These are phyloP conservation scores for Megaceryle maxima DNA, from an alignment of 2,113 vertebrate genomes.

Conservation along the genomic window DNA sequence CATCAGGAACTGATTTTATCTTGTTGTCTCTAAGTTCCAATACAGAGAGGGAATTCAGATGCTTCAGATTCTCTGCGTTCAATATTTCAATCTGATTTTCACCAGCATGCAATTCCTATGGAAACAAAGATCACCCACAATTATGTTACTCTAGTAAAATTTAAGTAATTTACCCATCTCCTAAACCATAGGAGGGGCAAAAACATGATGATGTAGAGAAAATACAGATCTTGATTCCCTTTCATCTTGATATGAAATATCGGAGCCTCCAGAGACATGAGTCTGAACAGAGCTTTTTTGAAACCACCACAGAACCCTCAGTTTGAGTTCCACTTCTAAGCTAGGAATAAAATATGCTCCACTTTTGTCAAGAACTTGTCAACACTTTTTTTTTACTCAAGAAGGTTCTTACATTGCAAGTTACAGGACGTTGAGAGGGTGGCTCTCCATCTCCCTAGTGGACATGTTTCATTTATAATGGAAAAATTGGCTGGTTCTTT, in stretches of 20 bases:
- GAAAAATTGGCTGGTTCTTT: neutral
- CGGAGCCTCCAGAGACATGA: neutral
- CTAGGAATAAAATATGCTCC: neutral
- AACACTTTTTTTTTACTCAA: fast-evolving
- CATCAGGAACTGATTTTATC: slow-evolving; percentile 85
- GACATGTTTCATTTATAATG: neutral
- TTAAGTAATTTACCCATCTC: neutral
- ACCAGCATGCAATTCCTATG: slow-evolving; percentile 88
- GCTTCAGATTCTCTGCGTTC: slow-evolving; percentile 80
- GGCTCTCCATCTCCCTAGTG: neutral
- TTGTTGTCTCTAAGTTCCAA: slow-evolving; percentile 96
- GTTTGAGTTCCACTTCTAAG: neutral
- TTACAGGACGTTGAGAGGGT: neutral
- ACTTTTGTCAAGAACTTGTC: neutral
- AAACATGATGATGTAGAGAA: fast-evolving
- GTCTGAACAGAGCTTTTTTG: neutral
- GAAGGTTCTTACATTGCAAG: neutral
- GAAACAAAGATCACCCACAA: slow-evolving; percentile 3
- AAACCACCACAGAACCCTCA: neutral
- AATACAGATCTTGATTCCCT: neutral
- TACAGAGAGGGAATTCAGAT: slow-evolving; percentile 82
- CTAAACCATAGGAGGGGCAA: neutral
- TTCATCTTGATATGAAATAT: neutral
- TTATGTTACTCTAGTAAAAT: neutral
- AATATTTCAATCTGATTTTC: slow-evolving; percentile 91